Evolutionary conservation across 2,797 vertebrate species (phyloP).

Genomic region (Botia kubotai): DNA sequence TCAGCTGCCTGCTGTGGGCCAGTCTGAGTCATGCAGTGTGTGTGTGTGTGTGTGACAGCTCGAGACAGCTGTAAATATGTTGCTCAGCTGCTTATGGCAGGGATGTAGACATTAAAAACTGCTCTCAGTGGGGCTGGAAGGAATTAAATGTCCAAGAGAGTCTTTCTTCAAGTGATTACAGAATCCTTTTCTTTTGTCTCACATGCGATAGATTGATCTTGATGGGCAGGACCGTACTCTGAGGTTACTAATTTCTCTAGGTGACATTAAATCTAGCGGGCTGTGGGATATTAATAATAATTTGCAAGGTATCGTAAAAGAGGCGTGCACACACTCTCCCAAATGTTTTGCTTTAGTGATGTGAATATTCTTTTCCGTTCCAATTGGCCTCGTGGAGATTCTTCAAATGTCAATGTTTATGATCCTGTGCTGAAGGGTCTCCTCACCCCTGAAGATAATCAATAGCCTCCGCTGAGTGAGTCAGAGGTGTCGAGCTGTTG

Average conservation of each 20-base stretch:
- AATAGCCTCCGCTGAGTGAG: slow-evolving; percentile 18
- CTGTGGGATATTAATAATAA: neutral
- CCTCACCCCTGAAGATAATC: slow-evolving; percentile 40
- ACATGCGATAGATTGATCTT: neutral
- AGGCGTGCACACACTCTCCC: neutral
- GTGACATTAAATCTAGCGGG: neutral
- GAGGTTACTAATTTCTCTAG: neutral
- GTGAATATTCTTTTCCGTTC: slow-evolving; percentile 14
- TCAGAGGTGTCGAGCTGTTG: slow-evolving; percentile 20
- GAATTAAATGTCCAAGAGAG: neutral
- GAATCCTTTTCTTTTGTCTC: neutral
- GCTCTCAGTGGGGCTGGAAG: neutral
- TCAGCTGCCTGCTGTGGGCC: too few species aligned
- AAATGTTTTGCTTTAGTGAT: slow-evolving; percentile 12
- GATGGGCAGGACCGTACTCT: neutral
- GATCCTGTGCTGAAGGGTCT: slow-evolving; percentile 20
- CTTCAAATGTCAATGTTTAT: slow-evolving; percentile 17
- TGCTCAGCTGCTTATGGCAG: slow-evolving; percentile 19
- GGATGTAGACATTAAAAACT: neutral
- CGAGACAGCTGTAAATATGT: slow-evolving; percentile 15
- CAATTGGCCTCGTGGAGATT: neutral
- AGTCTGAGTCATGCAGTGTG: neutral
- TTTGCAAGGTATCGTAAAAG: neutral
- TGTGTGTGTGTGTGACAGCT: neutral
- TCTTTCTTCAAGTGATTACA: neutral